Evolutionary conservation across 2,797 vertebrate genomes (phyloP).

Genomic region (Sebastes steindachneri): DNA sequence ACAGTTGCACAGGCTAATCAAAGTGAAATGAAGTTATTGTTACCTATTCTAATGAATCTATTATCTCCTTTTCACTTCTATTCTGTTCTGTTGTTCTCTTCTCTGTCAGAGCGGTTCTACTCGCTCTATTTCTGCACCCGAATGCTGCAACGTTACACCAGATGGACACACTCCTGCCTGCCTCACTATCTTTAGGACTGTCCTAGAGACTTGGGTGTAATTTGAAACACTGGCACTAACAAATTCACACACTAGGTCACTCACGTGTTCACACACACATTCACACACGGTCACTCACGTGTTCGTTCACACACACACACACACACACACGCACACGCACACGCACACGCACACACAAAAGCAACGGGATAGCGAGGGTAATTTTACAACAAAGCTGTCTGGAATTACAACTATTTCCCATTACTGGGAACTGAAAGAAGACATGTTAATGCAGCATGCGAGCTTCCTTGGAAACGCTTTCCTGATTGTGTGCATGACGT

Average conservation of each 20-base stretch:
- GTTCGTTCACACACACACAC: constrained; percentile 9
- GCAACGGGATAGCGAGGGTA: constrained; percentile 58
- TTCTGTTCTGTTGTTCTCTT: not conserved
- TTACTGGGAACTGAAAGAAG: constrained; percentile 23
- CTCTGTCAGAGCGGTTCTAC: not conserved
- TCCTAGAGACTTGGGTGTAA: constrained; percentile 64
- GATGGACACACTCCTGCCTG: constrained; percentile 22
- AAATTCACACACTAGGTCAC: not conserved
- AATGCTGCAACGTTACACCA: constrained; percentile 33
- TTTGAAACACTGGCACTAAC: constrained; percentile 47
- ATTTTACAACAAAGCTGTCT: constrained; percentile 69
- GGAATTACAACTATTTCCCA: constrained; percentile 69
- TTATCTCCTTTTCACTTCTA: not conserved
- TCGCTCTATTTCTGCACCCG: not conserved
- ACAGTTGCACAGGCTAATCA: not conserved
- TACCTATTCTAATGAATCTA: not conserved
- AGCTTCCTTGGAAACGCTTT: constrained; percentile 9
- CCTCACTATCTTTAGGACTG: constrained; percentile 72
- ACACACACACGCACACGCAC: constrained; percentile 11
- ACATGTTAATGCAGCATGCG: not conserved
- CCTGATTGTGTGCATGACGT: constrained; percentile 17
- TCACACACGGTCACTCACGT: not conserved
- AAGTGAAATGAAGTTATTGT: not conserved
- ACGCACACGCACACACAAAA: constrained; percentile 12
- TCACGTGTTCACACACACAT: not conserved